A percentile compares a stretch with the other conserved stretches of the same genome.
Evolutionary conservation across 1,140 invertebrate species (phyloP).

Genomic region (Limonius californicus): DNA sequence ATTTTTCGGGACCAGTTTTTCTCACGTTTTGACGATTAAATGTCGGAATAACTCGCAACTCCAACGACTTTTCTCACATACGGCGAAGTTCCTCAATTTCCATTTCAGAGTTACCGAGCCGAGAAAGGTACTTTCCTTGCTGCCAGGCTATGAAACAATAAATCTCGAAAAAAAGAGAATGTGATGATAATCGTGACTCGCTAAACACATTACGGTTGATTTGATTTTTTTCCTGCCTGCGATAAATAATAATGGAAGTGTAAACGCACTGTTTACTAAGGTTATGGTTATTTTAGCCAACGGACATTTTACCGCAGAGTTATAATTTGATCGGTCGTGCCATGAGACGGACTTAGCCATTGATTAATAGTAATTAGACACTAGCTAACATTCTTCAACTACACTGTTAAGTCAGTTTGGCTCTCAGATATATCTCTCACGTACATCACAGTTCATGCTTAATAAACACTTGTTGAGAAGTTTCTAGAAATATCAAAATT

Average conservation of each 20-base stretch:
- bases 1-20: not conserved
- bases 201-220: constrained; percentile 13
- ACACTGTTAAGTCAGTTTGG: constrained; percentile 22
- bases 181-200: constrained; percentile 14
- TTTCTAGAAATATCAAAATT: too few species aligned
- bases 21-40: not conserved
- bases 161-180: constrained; percentile 13
- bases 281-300: constrained; percentile 42
- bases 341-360: constrained; percentile 42
- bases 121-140: constrained; percentile 3
- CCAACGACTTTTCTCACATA: not conserved
- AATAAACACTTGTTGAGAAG: too few species aligned
- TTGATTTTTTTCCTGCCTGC: constrained; percentile 6
- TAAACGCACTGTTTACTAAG: constrained; percentile 45
- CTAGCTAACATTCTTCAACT: constrained; percentile 19
- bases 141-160: constrained; percentile 3
- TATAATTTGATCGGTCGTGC: constrained; percentile 47
- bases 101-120: not conserved
- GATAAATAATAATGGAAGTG: constrained; percentile 41
- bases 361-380: constrained; percentile 48
- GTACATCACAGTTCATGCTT: too few species aligned
- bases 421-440: not conserved
- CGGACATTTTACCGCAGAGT: constrained; percentile 38
- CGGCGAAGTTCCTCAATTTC: not conserved
- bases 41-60: not conserved